Conservation (phyloP, 2,888 invertebrate genomes). For the Spicauda simplicius region DNA sequence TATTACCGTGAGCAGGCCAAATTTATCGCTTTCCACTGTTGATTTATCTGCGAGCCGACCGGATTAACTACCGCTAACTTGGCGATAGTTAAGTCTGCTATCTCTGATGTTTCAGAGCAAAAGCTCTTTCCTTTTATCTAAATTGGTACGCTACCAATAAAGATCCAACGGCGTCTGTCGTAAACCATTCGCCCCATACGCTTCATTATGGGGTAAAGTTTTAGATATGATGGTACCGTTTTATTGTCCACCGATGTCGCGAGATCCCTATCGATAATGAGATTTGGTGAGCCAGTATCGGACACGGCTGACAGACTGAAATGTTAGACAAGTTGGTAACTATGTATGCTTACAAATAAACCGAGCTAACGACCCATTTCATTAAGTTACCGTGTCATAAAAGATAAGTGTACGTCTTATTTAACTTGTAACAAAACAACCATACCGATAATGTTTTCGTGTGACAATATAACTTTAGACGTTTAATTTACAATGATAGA, state of each 20-base stretch:
- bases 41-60: conserved; percentile 78
- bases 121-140: conserved; percentile 85
- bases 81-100: conserved; percentile 84
- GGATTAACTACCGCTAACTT: conserved; percentile 85
- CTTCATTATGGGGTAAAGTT: conserved; percentile 84
- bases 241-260: conserved; percentile 84
- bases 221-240: conserved; percentile 84
- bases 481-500: not conserved
- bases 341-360: conserved; percentile 31
- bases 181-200: conserved; percentile 84
- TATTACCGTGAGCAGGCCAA: conserved; percentile 76
- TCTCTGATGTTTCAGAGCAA: conserved; percentile 82
- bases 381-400: conserved; percentile 2
- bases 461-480: not conserved
- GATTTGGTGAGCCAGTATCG: conserved; percentile 62
- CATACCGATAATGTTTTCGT: not conserved
- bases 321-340: conserved; percentile 56
- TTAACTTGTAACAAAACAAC: not conserved
- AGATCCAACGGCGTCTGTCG: conserved; percentile 82
- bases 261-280: conserved; percentile 83
- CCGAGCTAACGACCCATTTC: conserved; percentile 17
- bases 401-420: not conserved
- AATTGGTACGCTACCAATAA: conserved; percentile 85
- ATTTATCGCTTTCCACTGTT: conserved; percentile 82
- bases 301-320: conserved; percentile 57